Evolutionary conservation across 2,888 invertebrate species (phyloP), one percentile per base, ranked within the genome.

Genomic region (Microplitis manilae): DNA sequence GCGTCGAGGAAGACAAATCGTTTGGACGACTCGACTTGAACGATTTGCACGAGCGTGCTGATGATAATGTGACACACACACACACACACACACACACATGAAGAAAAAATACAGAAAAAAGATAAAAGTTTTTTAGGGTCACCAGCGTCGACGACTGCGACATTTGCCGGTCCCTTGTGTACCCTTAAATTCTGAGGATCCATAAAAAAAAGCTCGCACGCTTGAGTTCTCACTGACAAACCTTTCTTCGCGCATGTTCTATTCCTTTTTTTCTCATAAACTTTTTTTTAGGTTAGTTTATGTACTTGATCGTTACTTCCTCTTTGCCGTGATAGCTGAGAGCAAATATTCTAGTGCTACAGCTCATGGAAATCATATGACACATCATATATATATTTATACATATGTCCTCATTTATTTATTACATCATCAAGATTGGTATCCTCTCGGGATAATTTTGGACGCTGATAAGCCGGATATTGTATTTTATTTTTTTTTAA

Each of bases 361-460:
- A 60, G 39, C 30, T 30, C 30, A 30, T 30, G 30, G 30, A 30
- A 30, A 30, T 30, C 30, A 30, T 30, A 30, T 30, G 30, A 30
- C 30, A 30, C 30, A 30, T 30, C 4, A 30, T 30, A 30, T 30
- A 30, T 30, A 30, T 2, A 20, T 20, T 2, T 20, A 20, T 30
- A 30, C 30, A 30, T 30, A 30, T 30, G 30, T 30, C 30, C 30
- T 30, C 30, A 30, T 30, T 30, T 4, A 30, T 30, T 30, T 30
- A 30, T 62, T n/a, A n/a, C 4, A 5, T 17, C 15, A 17, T 62
- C 62, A 73, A 65, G 65, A 73, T 40, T 50, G 50, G 20, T 2
- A 30, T 30, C 80, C 80, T 79, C 83, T 62, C 75, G 81, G 79
- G 83, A 81, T 81, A 83, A 82, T 84, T 83, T 80, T 80, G 81